These are phyloP conservation scores for Rhyacophila brunnea DNA, from an alignment of 1,140 invertebrate species.

Conservation along the genomic window DNA sequence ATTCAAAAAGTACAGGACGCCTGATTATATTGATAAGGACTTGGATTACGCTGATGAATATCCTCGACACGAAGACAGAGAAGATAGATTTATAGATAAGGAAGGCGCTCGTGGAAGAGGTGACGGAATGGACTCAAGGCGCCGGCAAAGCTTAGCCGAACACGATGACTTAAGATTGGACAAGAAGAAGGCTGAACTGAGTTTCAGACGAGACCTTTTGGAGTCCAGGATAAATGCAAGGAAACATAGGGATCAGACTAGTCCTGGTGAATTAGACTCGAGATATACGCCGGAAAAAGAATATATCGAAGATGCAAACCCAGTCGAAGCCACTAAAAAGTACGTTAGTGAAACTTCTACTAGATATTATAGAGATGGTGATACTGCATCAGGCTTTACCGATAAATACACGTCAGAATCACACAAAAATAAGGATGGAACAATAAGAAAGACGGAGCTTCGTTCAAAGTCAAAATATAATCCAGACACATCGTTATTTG, in stretches of 20 bases:
- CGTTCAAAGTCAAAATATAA: conserved; percentile 26
- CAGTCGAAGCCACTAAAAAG: conserved; percentile 51
- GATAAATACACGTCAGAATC: conserved; percentile 51
- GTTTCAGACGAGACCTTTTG: conserved; percentile 69
- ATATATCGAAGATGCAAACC: conserved; percentile 53
- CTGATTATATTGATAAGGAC: conserved; percentile 50
- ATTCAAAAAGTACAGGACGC: conserved; percentile 49
- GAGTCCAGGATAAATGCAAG: conserved; percentile 69
- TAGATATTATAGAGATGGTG: conserved; percentile 49
- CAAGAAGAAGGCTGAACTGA: conserved; percentile 57
- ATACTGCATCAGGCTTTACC: conserved; percentile 36
- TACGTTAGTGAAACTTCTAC: conserved; percentile 54
- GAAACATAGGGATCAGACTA: conserved; percentile 47
- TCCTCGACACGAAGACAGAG: conserved; percentile 24
- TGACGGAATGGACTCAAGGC: conserved; percentile 64
- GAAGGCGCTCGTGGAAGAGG: conserved; percentile 60
- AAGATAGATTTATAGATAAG: conserved; percentile 40
- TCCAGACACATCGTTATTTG: conserved; percentile 35
- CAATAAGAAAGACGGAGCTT: conserved; percentile 21
- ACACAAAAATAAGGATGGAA: conserved; percentile 22
- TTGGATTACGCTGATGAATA: conserved; percentile 50
- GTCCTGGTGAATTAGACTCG: conserved; percentile 44
- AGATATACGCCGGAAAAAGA: conserved; percentile 49
- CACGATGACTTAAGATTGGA: conserved; percentile 20
- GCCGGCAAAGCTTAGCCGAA: conserved; percentile 52